Conservation (phyloP, 2,888 invertebrate species). For the Parnassius glacialis region DNA sequence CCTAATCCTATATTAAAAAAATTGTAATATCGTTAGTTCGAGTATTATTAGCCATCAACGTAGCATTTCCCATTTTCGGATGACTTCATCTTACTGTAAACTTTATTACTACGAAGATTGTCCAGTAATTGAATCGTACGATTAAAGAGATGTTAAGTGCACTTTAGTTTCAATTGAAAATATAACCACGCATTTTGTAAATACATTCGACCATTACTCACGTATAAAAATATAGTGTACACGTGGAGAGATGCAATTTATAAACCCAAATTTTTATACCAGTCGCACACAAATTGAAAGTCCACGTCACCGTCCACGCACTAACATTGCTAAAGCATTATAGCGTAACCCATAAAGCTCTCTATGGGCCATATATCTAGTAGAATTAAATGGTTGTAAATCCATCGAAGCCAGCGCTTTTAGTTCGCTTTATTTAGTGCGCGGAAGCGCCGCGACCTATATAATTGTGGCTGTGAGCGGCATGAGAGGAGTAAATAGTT, state of each 20-base stretch:
- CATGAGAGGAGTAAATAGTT: slow-evolving; percentile 12
- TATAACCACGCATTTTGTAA: background rate
- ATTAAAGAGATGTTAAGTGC: background rate
- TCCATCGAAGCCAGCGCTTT: slow-evolving; percentile 61
- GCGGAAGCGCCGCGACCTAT: slow-evolving; percentile 59
- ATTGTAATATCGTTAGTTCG: too few species aligned
- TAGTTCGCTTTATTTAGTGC: slow-evolving; percentile 53
- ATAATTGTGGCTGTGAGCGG: slow-evolving; percentile 9
- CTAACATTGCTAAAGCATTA: slow-evolving; percentile 24
- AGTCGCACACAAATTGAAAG: slow-evolving; percentile 12
- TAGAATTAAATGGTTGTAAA: slow-evolving; percentile 66
- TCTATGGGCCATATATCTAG: slow-evolving; percentile 56
- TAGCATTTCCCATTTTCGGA: too few species aligned
- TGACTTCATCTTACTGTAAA: too few species aligned
- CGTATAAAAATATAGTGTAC: background rate
- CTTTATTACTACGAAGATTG: too few species aligned
- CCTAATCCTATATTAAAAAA: too few species aligned
- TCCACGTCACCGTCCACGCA: slow-evolving; percentile 16
- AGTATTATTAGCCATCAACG: too few species aligned
- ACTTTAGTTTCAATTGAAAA: background rate
- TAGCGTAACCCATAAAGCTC: slow-evolving; percentile 51
- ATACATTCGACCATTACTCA: background rate
- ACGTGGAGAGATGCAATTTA: background rate
- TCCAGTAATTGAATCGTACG: background rate
- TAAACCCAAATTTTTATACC: slow-evolving; percentile 3